Base-by-base conservation (phyloP, 2,888 invertebrate genomes). In the Caenorhabditis macrosperma region DNA sequence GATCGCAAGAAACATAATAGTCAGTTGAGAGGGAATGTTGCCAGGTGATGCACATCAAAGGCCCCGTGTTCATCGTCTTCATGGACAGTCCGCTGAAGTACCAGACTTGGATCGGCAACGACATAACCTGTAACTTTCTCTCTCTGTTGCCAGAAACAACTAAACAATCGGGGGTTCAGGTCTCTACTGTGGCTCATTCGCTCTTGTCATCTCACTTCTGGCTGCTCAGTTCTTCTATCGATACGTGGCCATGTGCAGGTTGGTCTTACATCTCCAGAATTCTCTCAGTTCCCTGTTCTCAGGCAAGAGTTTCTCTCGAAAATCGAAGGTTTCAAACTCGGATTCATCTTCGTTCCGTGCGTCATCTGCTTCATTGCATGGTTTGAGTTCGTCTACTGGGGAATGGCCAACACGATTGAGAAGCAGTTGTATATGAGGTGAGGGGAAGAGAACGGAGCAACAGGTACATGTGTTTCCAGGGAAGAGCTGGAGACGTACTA, bases 11-110 rank as follows among this genome's bases (percentile, higher is more conserved):
- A n/a, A n/a, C n/a, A n/a, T n/a, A n/a, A n/a, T n/a, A n/a, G n/a
- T n/a, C 15, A 44, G 5, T 33, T 33, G 7, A 33, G 10, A 10
- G 17, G 44, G 7, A n/a, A n/a, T 28, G 17, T 57, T 60, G 59
- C 30, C 61, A 74, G 74, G 38, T 74, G 6, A 74, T 74, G 74
- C 74, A 74, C 41, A 74, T 74, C 55, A 74, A 74, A 17, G 74
- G 74, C 0, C 74, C 74, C 0, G 48, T 48, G 4, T 63, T 74
- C 55, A 74, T 74, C 7, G 74, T 64, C 10, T 64, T 35, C 35
- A 64, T 74, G 63, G 48, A 74, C n/a, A 74, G 74, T 20, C 64
- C 59, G 5, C 22, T 75, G 24, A 75, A 75, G 28, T 75, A 75
- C 20, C 20, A 50, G 17, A 28, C 12, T 7, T 67, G 75, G 66